phyloP scores from a whole-genome alignment of 2,113 vertebrate genomes.

The Macrotus californicus region DNA sequence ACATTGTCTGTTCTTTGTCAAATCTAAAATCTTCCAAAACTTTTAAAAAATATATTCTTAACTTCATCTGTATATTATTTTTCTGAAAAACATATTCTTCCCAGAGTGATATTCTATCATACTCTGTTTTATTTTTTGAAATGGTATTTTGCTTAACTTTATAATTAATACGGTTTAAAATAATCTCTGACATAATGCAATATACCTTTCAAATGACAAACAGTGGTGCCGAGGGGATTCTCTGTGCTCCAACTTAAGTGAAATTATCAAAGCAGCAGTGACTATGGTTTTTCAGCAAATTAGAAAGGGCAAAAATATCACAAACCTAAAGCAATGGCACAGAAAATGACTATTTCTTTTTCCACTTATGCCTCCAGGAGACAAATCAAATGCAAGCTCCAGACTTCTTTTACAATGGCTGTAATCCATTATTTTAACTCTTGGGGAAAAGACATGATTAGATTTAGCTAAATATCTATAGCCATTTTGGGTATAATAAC shows the following conservation, averaged over 20 bases:
- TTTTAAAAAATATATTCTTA: not conserved
- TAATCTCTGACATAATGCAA: not conserved
- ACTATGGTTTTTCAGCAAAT: constrained; percentile 29
- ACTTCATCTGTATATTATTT: not conserved
- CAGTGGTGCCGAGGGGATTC: not conserved
- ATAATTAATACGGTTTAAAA: constrained; percentile 16
- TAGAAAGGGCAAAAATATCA: constrained; percentile 17
- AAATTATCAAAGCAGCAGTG: not conserved
- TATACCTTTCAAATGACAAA: not conserved
- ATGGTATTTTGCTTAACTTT: not conserved
- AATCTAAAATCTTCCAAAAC: not conserved
- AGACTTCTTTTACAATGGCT: not conserved
- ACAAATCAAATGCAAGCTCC: not conserved
- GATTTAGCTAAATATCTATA: not conserved
- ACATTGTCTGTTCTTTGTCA: not conserved
- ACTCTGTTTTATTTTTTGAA: constrained; percentile 1
- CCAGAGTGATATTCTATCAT: not conserved
- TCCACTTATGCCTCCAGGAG: not conserved
- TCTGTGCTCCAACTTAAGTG: not conserved
- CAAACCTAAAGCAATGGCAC: not conserved
- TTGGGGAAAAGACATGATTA: not conserved
- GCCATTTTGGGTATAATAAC: not conserved
- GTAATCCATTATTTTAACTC: constrained; percentile 21
- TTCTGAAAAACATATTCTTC: not conserved
- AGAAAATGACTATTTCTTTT: not conserved